Percentiles rank a stretch among this genome's conserved stretches.
Conservation (phyloP, 1,140 invertebrate species). For the Platorchestia sp. region DNA sequence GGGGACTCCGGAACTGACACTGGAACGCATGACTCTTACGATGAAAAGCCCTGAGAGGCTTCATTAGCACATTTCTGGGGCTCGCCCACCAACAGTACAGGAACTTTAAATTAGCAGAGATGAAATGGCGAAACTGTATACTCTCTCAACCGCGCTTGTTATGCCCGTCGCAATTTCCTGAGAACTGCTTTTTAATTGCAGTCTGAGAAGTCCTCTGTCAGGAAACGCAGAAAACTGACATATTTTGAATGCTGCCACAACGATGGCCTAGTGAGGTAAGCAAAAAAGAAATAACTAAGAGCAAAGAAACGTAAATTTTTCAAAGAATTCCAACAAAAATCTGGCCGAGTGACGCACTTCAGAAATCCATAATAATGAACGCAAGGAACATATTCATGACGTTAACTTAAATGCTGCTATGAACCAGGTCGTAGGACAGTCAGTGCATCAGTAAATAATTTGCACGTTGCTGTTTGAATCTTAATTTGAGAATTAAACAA, state of each 20-base stretch:
- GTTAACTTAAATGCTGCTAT: no score
- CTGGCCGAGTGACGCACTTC: no score
- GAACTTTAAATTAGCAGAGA: not conserved
- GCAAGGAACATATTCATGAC: no score
- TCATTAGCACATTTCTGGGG: not conserved
- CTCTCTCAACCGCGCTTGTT: not conserved
- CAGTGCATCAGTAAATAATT: no score
- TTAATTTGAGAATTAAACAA: no score
- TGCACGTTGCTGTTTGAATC: no score
- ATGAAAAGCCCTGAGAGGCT: not conserved
- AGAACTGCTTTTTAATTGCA: not conserved
- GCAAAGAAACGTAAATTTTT: no score
- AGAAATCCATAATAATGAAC: no score
- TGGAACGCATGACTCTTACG: not conserved
- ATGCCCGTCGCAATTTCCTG: not conserved
- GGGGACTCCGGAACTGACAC: not conserved
- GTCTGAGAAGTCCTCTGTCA: not conserved
- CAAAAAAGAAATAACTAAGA: no score
- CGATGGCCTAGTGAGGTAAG: no score
- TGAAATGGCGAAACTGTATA: not conserved
- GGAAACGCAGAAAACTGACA: not conserved
- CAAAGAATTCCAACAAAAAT: no score
- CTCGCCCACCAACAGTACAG: not conserved
- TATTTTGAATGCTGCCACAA: not conserved
- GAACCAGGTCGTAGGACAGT: no score